phyloP scores from a whole-genome alignment of 2,797 vertebrate species.

The Eurystomus glaucurus region DNA sequence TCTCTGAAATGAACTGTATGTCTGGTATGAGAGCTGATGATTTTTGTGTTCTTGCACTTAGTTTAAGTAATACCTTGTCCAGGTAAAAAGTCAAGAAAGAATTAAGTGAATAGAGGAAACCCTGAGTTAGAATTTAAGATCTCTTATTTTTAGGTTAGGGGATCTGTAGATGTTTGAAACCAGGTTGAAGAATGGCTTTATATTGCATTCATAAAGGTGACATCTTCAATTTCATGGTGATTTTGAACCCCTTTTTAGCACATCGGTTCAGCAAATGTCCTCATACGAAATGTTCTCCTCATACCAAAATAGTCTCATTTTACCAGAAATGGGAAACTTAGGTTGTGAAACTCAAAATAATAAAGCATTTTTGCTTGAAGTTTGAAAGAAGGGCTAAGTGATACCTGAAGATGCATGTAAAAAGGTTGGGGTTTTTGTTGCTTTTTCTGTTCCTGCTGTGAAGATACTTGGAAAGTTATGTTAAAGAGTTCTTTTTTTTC shows the following conservation, averaged over 20 bases:
- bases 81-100: neutral
- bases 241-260: neutral
- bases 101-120: neutral
- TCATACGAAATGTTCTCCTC: neutral
- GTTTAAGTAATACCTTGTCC: neutral
- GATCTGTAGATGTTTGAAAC: neutral
- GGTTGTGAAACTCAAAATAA: neutral
- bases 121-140: neutral
- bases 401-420: neutral
- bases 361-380: neutral
- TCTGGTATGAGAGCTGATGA: neutral
- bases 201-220: neutral
- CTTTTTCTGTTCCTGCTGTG: neutral
- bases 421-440: neutral
- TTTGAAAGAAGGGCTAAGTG: neutral
- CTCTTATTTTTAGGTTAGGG: neutral
- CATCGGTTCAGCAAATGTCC: neutral
- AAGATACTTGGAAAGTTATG: neutral
- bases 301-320: neutral
- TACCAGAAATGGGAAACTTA: neutral
- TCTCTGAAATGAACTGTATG: neutral
- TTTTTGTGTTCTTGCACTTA: neutral
- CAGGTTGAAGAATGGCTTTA: neutral
- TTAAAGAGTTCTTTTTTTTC: neutral
- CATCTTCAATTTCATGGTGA: neutral